These are phyloP conservation scores for Lutraria rhynchaena DNA, from an alignment of 1,140 invertebrate genomes.

Conservation along the genomic window DNA sequence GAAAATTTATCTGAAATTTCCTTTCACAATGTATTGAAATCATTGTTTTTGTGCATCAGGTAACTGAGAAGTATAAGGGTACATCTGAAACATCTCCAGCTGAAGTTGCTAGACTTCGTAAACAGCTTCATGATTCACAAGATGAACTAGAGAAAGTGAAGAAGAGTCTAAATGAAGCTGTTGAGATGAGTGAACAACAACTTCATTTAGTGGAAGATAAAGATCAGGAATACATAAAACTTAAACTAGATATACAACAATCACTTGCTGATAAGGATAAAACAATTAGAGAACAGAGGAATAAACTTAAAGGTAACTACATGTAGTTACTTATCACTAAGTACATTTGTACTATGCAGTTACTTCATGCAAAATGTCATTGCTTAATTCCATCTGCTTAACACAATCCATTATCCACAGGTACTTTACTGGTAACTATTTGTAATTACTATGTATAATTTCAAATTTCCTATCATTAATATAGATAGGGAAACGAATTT, in stretches of 20 bases:
- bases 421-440: too few species aligned
- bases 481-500: too few species aligned
- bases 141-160: constrained; percentile 56
- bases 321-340: too few species aligned
- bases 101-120: constrained; percentile 20
- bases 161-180: constrained; percentile 65
- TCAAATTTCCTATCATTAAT: too few species aligned
- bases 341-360: too few species aligned
- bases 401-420: too few species aligned
- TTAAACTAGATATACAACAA: constrained; percentile 67
- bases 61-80: background rate
- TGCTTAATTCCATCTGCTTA: too few species aligned
- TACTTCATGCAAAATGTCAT: too few species aligned
- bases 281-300: constrained; percentile 59
- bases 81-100: constrained; percentile 5
- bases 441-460: too few species aligned
- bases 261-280: constrained; percentile 62
- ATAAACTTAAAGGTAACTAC: constrained; percentile 60
- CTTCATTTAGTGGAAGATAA: constrained; percentile 64
- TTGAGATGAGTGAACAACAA: constrained; percentile 67
- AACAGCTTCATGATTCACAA: constrained; percentile 20
- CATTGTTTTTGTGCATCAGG: constrained; percentile 3
- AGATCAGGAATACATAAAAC: constrained; percentile 64
- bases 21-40: too few species aligned
- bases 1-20: too few species aligned